Percentiles rank a stretch among this genome's conserved stretches.
phyloP scores from a whole-genome alignment of 2,888 invertebrate genomes.

The Theodoxus fluviatilis region DNA sequence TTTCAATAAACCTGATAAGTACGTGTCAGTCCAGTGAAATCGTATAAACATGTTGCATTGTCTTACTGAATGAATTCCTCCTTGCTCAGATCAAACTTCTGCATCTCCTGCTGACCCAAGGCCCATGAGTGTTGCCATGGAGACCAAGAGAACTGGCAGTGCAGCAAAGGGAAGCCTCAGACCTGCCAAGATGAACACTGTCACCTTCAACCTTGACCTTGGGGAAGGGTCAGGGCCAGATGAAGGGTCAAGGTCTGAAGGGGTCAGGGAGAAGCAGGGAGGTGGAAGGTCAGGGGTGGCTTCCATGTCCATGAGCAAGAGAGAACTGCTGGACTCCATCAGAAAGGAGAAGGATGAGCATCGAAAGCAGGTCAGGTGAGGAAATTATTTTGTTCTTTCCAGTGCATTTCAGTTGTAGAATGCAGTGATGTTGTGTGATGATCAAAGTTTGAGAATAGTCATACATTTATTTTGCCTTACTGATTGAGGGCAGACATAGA shows the following conservation, averaged over 20 bases:
- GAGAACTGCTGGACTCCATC: constrained; percentile 47
- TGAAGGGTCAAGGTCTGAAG: not conserved
- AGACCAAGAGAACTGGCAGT: not conserved
- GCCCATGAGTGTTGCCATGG: not conserved
- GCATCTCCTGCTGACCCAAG: not conserved
- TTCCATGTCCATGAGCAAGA: constrained; percentile 43
- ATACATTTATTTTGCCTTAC: no score
- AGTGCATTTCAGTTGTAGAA: no score
- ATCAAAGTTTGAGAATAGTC: no score
- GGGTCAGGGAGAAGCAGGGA: not conserved
- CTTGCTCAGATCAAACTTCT: no score
- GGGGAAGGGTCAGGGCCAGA: no score
- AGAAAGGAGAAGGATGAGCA: constrained; percentile 52
- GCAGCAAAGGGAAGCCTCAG: not conserved
- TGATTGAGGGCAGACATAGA: no score
- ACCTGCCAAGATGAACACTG: not conserved
- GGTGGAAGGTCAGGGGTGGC: not conserved
- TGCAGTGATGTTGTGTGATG: no score
- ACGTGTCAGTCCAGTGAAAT: no score
- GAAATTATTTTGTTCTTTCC: not conserved
- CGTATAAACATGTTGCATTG: no score
- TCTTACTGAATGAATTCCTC: no score
- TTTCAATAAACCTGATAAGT: no score
- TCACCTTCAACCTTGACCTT: not conserved
- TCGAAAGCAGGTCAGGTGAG: constrained; percentile 48